Evolutionary conservation across 2,888 invertebrate genomes (phyloP).

Genomic region (Epirrhoe alternata): DNA sequence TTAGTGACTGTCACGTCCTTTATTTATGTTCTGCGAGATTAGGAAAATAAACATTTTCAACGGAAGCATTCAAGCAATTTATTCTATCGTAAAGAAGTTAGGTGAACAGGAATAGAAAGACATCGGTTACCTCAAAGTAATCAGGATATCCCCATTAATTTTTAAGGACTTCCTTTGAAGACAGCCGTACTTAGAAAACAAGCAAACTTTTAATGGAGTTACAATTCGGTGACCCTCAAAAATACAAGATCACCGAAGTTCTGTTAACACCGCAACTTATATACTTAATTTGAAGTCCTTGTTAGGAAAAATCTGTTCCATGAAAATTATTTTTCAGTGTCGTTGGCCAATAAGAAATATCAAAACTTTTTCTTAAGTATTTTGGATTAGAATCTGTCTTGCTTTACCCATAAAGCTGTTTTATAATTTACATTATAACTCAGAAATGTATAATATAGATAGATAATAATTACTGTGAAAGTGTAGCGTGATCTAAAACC

Average conservation of each 20-base stretch:
- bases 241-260: slow-evolving; percentile 52
- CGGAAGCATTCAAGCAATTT: slow-evolving; percentile 28
- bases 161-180: slow-evolving; percentile 82
- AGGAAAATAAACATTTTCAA: slow-evolving; percentile 54
- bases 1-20: slow-evolving; percentile 64
- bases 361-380: neutral
- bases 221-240: slow-evolving; percentile 76
- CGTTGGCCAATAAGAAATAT: neutral
- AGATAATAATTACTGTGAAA: too few species aligned
- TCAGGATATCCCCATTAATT: slow-evolving; percentile 82
- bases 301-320: slow-evolving; percentile 6
- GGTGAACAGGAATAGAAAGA: slow-evolving; percentile 63
- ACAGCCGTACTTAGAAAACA: slow-evolving; percentile 73
- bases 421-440: neutral
- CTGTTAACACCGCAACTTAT: slow-evolving; percentile 37
- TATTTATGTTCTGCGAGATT: slow-evolving; percentile 64
- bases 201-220: slow-evolving; percentile 82
- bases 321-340: slow-evolving; percentile 16
- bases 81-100: slow-evolving; percentile 56
- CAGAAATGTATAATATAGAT: too few species aligned
- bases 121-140: slow-evolving; percentile 63
- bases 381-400: neutral
- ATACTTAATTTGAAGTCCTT: slow-evolving; percentile 14
- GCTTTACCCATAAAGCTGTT: neutral
- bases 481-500: too few species aligned